Base-by-base conservation (phyloP, 2,113 vertebrate genomes). In the Rousettus leschenaultii region DNA sequence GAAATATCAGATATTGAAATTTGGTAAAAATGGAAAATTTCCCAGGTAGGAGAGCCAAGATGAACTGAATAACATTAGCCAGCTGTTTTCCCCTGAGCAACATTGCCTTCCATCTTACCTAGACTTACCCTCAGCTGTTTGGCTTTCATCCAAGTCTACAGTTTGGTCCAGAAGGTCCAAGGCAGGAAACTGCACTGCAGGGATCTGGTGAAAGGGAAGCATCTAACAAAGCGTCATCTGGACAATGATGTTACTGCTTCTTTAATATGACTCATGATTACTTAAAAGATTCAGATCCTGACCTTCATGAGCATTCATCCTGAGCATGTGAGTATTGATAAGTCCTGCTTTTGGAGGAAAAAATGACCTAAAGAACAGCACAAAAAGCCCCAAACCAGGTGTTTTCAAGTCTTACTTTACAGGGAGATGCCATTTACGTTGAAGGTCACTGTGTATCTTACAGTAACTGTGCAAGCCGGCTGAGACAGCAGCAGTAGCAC, bases 21-120 rank as follows among this genome's bases (percentile, higher is more conserved):
- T 33, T 65, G 45, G 97, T 73, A 85, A 75, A 86, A 74, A 55
- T 94, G 71, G 71, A 94, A 94, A 83, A 91, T 48, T 40, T 86
- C 35, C 48, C 63, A 93, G 24, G 59, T 45, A 45, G 30, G 87
- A 48, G 66, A 90, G 71, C 38, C 77, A 51, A 35, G 40, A 78
- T 87, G 48, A 66, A 71, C 2, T 55, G 53, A 80, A 55, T 38
- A 40, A n/a, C 40, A 63, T 68, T 21, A 61, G 22, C 71, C 85
- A 94, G n/a, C 70, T 91, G 45, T 94, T 94, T 94, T 71, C 90
- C 79, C 93, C 28, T 21, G 55, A 94, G 61, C 24, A 87, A n/a
- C 22, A 91, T 59, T 61, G 53, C 65, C 53, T 87, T 86, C 88
- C 45, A 28, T 90, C 85, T 89, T 73, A 77, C 85, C 86, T 86